phyloP scores from a whole-genome alignment of 2,888 invertebrate genomes.

The Pasiphila rectangulata region DNA sequence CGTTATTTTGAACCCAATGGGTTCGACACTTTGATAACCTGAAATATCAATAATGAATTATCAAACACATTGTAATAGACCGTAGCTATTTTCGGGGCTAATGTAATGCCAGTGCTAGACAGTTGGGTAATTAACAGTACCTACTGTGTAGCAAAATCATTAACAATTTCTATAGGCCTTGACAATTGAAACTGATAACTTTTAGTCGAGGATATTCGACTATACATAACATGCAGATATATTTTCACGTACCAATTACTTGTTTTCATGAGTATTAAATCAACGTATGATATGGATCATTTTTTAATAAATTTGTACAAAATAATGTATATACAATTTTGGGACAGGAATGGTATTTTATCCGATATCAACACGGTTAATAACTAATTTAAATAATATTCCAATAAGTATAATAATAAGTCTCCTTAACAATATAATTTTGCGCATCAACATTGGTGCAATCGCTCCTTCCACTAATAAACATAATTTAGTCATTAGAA shows the following conservation, averaged over 20 bases:
- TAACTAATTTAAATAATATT: slow-evolving; percentile 35
- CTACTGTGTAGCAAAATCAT: not conserved
- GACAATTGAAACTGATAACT: not conserved
- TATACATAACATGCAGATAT: not conserved
- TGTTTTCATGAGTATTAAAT: slow-evolving; percentile 18
- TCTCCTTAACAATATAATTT: slow-evolving; percentile 38
- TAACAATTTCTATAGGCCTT: slow-evolving; percentile 3
- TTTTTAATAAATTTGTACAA: slow-evolving; percentile 25
- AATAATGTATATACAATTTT: slow-evolving; percentile 28
- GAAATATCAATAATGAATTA: too few relatives aligned
- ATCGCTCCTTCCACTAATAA: not conserved
- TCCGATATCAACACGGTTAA: slow-evolving; percentile 31
- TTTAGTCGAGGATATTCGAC: not conserved
- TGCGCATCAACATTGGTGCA: slow-evolving; percentile 35
- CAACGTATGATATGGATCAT: slow-evolving; percentile 23
- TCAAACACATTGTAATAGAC: slow-evolving; percentile 6
- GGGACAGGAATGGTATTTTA: slow-evolving; percentile 30
- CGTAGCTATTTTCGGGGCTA: not conserved
- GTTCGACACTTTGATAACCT: too few relatives aligned
- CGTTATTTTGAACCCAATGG: too few relatives aligned
- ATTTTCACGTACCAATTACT: too few relatives aligned
- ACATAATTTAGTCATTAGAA: not conserved
- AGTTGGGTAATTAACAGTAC: not conserved
- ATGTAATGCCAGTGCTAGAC: not conserved
- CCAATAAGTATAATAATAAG: slow-evolving; percentile 31